Percentiles rank a stretch among this genome's conserved stretches.
Conservation (phyloP, 2,797 vertebrate genomes). For the Glossophaga mutica region DNA sequence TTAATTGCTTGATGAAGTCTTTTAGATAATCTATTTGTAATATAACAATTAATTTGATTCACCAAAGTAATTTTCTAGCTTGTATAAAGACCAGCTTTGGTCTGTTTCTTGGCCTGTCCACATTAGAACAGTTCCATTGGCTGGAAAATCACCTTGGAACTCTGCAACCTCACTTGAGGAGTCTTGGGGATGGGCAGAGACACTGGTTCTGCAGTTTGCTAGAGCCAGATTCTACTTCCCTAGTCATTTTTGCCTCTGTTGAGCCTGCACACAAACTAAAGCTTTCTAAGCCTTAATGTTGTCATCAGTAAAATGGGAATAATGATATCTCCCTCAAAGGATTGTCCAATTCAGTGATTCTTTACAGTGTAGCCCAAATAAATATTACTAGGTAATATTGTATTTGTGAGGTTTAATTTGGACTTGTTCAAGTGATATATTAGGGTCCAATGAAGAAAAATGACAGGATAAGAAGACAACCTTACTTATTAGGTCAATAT, state of each 20-base stretch:
- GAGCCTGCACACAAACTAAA: not conserved
- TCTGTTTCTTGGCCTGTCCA: not conserved
- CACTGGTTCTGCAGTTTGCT: not conserved
- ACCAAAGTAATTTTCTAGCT: not conserved
- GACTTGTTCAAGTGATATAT: not conserved
- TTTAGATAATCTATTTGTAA: not conserved
- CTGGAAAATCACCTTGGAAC: not conserved
- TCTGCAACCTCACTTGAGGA: not conserved
- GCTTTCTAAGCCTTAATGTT: not conserved
- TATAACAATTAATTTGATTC: not conserved
- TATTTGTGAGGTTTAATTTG: not conserved
- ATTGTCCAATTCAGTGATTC: not conserved
- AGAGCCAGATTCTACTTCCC: not conserved
- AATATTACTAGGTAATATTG: not conserved
- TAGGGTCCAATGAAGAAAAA: conserved; percentile 11
- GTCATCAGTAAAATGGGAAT: not conserved
- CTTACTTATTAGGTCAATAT: not conserved
- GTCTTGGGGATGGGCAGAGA: not conserved
- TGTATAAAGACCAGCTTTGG: not conserved
- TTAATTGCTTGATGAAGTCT: not conserved
- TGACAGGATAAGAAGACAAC: not conserved
- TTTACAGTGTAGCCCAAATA: not conserved
- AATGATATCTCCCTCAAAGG: not conserved
- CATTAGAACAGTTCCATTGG: not conserved
- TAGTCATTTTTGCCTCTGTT: not conserved